A percentile compares a stretch with the other conserved stretches of the same genome.
These are phyloP conservation scores for Agrypnia vestita DNA, from an alignment of 1,140 invertebrate genomes.

Conservation along the genomic window DNA sequence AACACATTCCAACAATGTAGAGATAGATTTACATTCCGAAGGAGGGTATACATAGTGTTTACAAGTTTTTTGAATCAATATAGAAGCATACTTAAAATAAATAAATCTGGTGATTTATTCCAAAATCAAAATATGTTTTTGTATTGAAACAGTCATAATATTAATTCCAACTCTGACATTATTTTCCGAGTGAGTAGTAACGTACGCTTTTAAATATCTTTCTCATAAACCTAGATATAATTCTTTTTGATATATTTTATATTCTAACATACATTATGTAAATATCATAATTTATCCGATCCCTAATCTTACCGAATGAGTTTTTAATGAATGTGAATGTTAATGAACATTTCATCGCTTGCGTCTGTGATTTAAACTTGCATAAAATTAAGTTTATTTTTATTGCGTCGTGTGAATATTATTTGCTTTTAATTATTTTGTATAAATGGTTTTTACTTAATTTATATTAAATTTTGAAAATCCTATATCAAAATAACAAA, in stretches of 20 bases:
- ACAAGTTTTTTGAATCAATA: no score
- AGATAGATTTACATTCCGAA: no score
- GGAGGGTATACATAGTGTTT: no score
- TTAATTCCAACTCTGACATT: neutral
- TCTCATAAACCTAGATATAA: neutral
- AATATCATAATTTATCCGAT: conserved; percentile 10
- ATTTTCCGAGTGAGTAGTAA: neutral
- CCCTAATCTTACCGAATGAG: neutral
- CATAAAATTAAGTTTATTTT: conserved; percentile 43
- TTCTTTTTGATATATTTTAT: conserved; percentile 14
- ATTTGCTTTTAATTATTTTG: conserved; percentile 24
- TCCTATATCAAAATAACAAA: conserved; percentile 31
- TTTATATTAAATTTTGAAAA: conserved; percentile 42
- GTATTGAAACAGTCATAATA: no score
- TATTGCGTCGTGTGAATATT: conserved; percentile 18
- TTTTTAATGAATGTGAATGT: conserved; percentile 1
- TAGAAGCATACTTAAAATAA: no score
- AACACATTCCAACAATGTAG: conserved; percentile 17
- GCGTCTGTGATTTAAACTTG: conserved; percentile 51
- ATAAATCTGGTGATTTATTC: no score
- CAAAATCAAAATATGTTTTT: no score
- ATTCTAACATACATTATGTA: neutral
- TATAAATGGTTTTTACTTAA: conserved; percentile 31
- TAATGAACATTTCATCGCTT: conserved; percentile 40
- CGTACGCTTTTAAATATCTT: neutral